These are phyloP conservation scores for Melitaea athalia DNA, from an alignment of 2,888 invertebrate genomes.

Conservation along the genomic window DNA sequence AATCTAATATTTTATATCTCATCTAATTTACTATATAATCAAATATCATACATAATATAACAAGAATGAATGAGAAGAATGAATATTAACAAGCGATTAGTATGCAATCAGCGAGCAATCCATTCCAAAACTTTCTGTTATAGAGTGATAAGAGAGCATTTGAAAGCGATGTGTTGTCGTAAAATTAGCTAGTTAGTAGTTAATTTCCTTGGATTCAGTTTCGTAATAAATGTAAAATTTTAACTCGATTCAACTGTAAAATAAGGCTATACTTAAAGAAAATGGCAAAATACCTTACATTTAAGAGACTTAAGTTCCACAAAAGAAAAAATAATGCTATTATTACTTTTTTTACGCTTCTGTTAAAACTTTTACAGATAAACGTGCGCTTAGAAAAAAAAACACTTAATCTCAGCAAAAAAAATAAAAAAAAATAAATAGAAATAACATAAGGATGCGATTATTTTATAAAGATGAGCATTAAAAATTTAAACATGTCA, in stretches of 20 bases:
- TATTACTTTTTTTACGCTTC: conserved; percentile 15
- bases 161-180: no score
- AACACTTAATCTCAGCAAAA: conserved; percentile 16
- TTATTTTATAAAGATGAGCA: background rate
- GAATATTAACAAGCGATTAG: no score
- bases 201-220: no score
- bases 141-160: no score
- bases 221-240: background rate
- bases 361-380: conserved; percentile 21
- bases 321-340: conserved; percentile 4
- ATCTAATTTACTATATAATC: no score
- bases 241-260: background rate
- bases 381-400: conserved; percentile 21
- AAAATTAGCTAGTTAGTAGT: no score
- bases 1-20: no score
- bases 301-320: background rate
- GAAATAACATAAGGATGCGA: background rate
- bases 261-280: background rate
- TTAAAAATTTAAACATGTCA: no score
- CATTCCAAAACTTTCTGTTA: no score
- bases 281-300: conserved; percentile 9
- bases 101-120: no score
- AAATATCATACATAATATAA: no score
- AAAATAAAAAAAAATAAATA: conserved; percentile 21
- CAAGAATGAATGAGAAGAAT: no score